phyloP scores from a whole-genome alignment of 2,888 invertebrate genomes.

The Limnephilus lunatus region DNA sequence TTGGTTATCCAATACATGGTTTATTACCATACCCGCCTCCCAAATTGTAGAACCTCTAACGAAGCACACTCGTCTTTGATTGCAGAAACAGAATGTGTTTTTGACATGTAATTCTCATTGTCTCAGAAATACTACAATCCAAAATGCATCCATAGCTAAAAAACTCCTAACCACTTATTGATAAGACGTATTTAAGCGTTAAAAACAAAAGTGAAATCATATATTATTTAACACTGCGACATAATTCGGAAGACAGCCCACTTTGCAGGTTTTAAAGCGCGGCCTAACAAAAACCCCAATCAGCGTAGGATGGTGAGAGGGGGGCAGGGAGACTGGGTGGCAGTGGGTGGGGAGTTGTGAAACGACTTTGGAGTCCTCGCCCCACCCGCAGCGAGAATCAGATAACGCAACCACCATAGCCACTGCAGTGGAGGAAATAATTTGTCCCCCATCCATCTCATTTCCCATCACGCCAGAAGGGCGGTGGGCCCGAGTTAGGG shows the following conservation, averaged over 20 bases:
- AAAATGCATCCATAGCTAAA: neutral
- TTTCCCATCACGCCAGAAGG: conserved; percentile 37
- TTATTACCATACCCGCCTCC: too few relatives aligned
- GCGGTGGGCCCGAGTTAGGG: neutral
- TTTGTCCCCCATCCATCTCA: conserved; percentile 52
- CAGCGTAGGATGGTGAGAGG: neutral
- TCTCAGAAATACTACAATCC: neutral
- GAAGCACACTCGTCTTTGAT: too few relatives aligned
- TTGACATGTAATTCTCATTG: neutral
- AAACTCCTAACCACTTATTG: neutral
- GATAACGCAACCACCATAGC: conserved; percentile 28
- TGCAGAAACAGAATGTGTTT: too few relatives aligned
- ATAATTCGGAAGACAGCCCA: neutral
- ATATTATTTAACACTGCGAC: neutral
- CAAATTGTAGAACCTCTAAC: too few relatives aligned
- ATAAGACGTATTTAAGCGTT: neutral
- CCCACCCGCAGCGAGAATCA: conserved; percentile 5
- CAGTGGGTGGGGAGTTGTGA: neutral
- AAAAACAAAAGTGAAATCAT: neutral
- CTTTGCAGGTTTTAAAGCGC: neutral
- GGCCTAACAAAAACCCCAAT: neutral
- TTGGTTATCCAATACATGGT: too few relatives aligned
- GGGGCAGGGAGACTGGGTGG: neutral
- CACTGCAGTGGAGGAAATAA: conserved; percentile 51
- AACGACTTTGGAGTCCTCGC: conserved; percentile 5